Evolutionary conservation across 2,888 invertebrate species (phyloP), one percentile per base, ranked within the genome.

Genomic region (Thecocarcelia acutangulata): DNA sequence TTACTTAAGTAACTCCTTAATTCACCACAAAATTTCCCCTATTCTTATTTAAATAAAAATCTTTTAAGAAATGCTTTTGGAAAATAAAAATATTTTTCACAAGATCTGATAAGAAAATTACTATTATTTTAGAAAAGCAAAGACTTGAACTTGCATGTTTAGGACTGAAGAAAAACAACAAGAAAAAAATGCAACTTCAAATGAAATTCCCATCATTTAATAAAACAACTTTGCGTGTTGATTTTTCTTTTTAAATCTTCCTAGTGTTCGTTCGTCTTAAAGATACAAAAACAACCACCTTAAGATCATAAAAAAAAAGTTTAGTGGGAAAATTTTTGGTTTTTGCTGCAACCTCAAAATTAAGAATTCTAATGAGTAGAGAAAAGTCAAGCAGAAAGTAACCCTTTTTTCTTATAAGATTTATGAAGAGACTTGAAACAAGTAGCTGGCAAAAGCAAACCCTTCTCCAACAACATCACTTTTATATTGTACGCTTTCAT

Each of bases 31-130:
- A 68, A 52, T 73, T 73, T 81, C 69, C 77, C 77, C 69, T 81
- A 42, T 44, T 50, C 50, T 33, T 33, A 37, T 56, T 17, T 15
- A 11, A 21, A 54, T 8, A 17, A 3, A 61, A 24, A 12, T 21
- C 40, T 56, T 58, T 9, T 50, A 44, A 59, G 59, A 70, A 21
- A 56, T 50, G 48, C 28, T 68, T 33, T 61, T 68, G 19, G 28
- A 52, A 61, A 44, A 33, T 8, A 33, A 24, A 5, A 24, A 48
- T 8, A 15, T 68, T 54, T 66, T 58, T 76, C 59, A 15, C 54
- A 72, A 72, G 72, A 83, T 83, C 79, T 83, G 79, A 79, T 79
- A 83, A 80, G 75, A 80, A 79, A 79, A 83, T 76, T 52, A 79
- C 83, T 73, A 79, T 72, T 69, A 72, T 76, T 83, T 66, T 19